Evolutionary conservation across 2,113 vertebrate species (phyloP).

Genomic region (Prietella phreatophila): DNA sequence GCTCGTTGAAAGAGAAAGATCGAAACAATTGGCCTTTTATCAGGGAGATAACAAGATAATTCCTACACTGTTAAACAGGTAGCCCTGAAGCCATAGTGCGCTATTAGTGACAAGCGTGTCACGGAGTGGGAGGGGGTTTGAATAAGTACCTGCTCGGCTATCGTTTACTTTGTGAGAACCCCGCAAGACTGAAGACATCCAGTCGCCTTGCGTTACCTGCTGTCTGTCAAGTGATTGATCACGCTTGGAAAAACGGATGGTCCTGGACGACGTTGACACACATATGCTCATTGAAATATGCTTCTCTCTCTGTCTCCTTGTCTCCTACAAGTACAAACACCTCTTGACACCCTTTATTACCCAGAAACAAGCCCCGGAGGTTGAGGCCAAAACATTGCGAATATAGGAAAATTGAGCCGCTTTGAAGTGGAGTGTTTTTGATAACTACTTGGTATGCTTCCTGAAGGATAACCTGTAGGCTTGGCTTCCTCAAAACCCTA

Average conservation of each 20-base stretch:
- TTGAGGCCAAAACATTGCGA: slow-evolving; percentile 88
- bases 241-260: slow-evolving; percentile 63
- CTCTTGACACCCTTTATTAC: slow-evolving; percentile 83
- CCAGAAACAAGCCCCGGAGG: slow-evolving; percentile 83
- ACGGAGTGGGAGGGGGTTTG: slow-evolving; percentile 51
- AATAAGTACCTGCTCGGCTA: slow-evolving; percentile 48
- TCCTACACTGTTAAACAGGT: slow-evolving; percentile 27
- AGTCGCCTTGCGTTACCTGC: slow-evolving; percentile 67
- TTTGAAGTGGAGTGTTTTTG: slow-evolving; percentile 99
- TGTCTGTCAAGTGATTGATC: slow-evolving; percentile 72
- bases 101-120: slow-evolving; percentile 52
- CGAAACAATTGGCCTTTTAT: slow-evolving; percentile 36
- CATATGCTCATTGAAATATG: slow-evolving; percentile 49
- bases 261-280: slow-evolving; percentile 65
- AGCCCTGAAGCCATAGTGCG: slow-evolving; percentile 21
- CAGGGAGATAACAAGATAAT: slow-evolving; percentile 35
- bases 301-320: slow-evolving; percentile 51
- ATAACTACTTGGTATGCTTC: slow-evolving; percentile 99
- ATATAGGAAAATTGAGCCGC: slow-evolving; percentile 96
- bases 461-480: slow-evolving; percentile 98
- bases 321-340: slow-evolving; percentile 83
- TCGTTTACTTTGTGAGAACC: slow-evolving; percentile 53
- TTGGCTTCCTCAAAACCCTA: slow-evolving; percentile 89
- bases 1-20: background rate
- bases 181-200: slow-evolving; percentile 54